Base-by-base conservation (phyloP, 1,140 invertebrate genomes). In the Portunus trituberculatus region DNA sequence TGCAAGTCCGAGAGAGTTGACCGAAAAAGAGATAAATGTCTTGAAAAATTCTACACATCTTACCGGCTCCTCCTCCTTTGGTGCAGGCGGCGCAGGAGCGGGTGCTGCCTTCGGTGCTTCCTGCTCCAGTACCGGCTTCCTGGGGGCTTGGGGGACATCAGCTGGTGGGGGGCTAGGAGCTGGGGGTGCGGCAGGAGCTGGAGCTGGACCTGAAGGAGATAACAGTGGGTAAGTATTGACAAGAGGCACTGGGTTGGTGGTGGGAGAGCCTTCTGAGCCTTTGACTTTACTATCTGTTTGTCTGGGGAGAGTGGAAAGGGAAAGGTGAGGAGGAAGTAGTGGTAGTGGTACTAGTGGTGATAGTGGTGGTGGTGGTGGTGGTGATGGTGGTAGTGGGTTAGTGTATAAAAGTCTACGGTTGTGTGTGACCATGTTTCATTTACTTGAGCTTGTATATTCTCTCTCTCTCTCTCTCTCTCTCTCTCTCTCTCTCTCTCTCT, bases 101-200 rank as follows among this genome's bases (percentile, higher is more conserved):
- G 32, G 59, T 29, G 88, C 82, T 39, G 95, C 90, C 28, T 96
- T 93, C 39, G 87, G 45, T 88, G 94, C 94, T 39, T 82, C 93
- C 83, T 92, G 88, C 86, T 91, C 95, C 95, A 96, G 90, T 96
- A 95, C 95, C 91, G 48, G 93, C 93, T 96, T 84, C 29, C 67
- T 12, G 48, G 93, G 32, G 95, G 95, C 93, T 94, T 94, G 28
- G 95, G 95, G 88, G 94, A 90, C 94, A 91, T 93, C 86, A 95
- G 52, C 84, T 90, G 90, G 83, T 31, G 91, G 91, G 32, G 87
- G 31, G 88, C 28, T 48, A 94, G 28, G 46, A 96, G 82, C 90
- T 82, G 82, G 46, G 93, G 95, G 76, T 29, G 76, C 92, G 28
- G 87, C 32, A 67, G 88, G 52, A 93, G 67, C 89, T 91, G n/a